phyloP scores from a whole-genome alignment of 2,113 vertebrate species.

The Perognathus longimembris region DNA sequence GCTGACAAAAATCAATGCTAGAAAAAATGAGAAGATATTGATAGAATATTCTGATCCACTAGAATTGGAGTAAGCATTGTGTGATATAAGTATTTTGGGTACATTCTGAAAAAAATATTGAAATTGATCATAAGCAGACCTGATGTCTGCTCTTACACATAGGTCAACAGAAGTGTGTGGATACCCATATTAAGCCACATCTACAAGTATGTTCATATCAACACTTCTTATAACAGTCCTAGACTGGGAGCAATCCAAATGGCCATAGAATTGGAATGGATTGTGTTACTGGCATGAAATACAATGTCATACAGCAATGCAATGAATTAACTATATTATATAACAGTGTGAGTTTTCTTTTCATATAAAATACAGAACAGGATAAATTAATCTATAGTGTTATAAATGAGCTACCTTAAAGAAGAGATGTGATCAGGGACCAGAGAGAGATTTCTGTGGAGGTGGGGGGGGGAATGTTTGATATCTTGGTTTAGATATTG shows the following conservation, averaged over 20 bases:
- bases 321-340: neutral
- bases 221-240: neutral
- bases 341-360: neutral
- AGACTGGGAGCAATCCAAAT: conserved; percentile 17
- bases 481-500: neutral
- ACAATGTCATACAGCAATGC: neutral
- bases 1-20: neutral
- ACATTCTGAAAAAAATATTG: conserved; percentile 31
- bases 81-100: conserved; percentile 16
- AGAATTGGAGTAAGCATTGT: neutral
- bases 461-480: neutral
- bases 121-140: neutral
- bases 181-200: neutral
- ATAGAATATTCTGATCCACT: neutral
- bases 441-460: neutral
- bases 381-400: neutral
- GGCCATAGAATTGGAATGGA: neutral
- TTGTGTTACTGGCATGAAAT: neutral
- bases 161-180: neutral
- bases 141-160: neutral
- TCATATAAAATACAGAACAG: neutral
- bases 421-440: neutral
- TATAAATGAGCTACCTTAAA: neutral
- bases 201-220: conserved; percentile 25
- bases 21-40: neutral